These are phyloP conservation scores for Nymphalis polychloros DNA, from an alignment of 2,888 invertebrate species.

Conservation along the genomic window DNA sequence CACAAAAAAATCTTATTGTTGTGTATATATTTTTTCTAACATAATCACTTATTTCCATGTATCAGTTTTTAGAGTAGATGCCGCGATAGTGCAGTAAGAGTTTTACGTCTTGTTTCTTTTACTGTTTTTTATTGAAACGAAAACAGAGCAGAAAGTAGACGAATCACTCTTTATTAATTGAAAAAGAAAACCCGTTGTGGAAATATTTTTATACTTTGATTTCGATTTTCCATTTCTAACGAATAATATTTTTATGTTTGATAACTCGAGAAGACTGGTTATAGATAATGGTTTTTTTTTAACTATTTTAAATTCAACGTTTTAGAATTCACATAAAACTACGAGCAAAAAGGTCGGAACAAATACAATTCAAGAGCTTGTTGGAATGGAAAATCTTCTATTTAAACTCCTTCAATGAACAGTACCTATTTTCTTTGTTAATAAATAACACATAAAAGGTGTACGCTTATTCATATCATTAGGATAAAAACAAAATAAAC, in stretches of 20 bases:
- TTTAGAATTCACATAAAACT: neutral
- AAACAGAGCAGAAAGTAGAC: conserved; percentile 34
- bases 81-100: conserved; percentile 45
- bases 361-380: conserved; percentile 22
- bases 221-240: conserved; percentile 10
- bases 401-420: neutral
- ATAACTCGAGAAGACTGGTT: neutral
- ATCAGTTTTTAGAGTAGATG: conserved; percentile 56
- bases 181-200: conserved; percentile 21
- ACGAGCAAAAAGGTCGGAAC: conserved; percentile 18
- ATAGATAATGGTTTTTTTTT: neutral
- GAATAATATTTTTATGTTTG: neutral
- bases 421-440: neutral
- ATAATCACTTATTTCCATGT: conserved; percentile 22
- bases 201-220: conserved; percentile 10
- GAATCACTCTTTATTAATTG: conserved; percentile 40
- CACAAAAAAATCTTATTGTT: too few relatives aligned
- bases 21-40: too few relatives aligned
- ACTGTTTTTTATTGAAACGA: conserved; percentile 39
- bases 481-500: too few relatives aligned
- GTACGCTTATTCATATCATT: too few relatives aligned
- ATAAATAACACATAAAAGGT: neutral
- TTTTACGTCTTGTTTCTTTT: conserved; percentile 46
- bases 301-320: neutral
- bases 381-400: conserved; percentile 1